Evolutionary conservation across 2,888 invertebrate genomes (phyloP), one percentile per base, ranked within the genome.

Genomic region (Polymixis lichenea): DNA sequence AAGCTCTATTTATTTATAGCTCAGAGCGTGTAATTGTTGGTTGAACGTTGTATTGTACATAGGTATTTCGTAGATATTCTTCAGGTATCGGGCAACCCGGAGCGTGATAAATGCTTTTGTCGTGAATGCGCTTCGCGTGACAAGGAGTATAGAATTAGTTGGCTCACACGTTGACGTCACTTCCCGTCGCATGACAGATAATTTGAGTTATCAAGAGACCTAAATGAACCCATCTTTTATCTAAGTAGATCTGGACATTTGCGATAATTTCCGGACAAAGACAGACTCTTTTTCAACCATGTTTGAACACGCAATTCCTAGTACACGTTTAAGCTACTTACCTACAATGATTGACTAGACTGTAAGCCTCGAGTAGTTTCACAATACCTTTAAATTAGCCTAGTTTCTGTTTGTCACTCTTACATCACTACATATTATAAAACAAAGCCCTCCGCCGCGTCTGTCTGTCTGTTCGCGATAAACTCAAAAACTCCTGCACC

Each of bases 51-150:
- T 70, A 19, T 17, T 3, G 22, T 22, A 28, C 4, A 19, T 25
- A n/a, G 9, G 5, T 46, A 64, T 25, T 64, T 60, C 32, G 22
- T 25, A 56, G 9, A 28, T 49, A 65, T 65, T 77, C 55, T 56
- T 49, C 72, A 75, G 25, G 38, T 78, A 70, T 65, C 58, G 2
- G 25, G 46, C 62, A 25, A 64, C 32, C 43, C 46, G 43, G 43
- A 15, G 53, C 53, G 53, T 72, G 58, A 80, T 81, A 64, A 78
- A 80, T 70, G 58, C 73, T 77, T 72, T 75, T 78, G 72, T 73
- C 60, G 67, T 67, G 66, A 77, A 83, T 80, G 85, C 78, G 82
- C 78, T 84, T 89, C 84, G 87, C 90, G 86, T 90, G 90, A 86
- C 88, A 79, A 75, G 76, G 68, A 83, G 72, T 78, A 77, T 71